These are phyloP conservation scores for Climacteris rufus DNA, from an alignment of 2,113 vertebrate genomes.

Conservation along the genomic window DNA sequence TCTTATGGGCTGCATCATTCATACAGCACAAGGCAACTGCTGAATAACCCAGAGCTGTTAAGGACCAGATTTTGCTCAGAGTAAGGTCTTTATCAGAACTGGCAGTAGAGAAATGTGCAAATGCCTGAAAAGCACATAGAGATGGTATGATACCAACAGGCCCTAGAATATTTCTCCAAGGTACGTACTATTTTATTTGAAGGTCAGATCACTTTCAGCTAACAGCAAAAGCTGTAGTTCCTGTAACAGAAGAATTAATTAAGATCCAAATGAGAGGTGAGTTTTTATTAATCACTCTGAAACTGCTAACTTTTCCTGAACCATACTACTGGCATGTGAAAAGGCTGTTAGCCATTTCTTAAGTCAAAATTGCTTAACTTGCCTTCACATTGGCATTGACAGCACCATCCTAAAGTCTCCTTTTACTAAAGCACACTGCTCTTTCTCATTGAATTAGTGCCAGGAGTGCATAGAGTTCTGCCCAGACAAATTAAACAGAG, in stretches of 20 bases:
- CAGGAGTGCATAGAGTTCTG: background rate
- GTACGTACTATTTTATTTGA: background rate
- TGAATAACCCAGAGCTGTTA: background rate
- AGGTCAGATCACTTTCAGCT: background rate
- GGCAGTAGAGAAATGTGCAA: background rate
- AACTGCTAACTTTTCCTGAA: background rate
- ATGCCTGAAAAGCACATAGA: background rate
- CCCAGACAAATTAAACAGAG: slow-evolving; percentile 1
- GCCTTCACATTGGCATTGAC: background rate
- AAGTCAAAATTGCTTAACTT: slow-evolving; percentile 13
- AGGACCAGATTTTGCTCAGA: background rate
- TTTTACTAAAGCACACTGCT: background rate
- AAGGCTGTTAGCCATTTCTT: background rate
- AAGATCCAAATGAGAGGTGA: background rate
- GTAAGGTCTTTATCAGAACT: background rate
- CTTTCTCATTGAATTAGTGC: background rate
- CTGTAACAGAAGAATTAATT: slow-evolving; percentile 12
- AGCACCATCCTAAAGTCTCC: background rate
- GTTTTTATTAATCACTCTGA: slow-evolving; percentile 1
- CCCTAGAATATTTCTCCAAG: background rate
- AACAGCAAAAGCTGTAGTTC: background rate
- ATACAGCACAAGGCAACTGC: background rate
- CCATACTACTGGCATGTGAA: background rate
- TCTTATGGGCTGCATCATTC: background rate
- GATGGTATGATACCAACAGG: background rate